phyloP scores from a whole-genome alignment of 2,113 vertebrate species.

The Etheostoma spectabile region DNA sequence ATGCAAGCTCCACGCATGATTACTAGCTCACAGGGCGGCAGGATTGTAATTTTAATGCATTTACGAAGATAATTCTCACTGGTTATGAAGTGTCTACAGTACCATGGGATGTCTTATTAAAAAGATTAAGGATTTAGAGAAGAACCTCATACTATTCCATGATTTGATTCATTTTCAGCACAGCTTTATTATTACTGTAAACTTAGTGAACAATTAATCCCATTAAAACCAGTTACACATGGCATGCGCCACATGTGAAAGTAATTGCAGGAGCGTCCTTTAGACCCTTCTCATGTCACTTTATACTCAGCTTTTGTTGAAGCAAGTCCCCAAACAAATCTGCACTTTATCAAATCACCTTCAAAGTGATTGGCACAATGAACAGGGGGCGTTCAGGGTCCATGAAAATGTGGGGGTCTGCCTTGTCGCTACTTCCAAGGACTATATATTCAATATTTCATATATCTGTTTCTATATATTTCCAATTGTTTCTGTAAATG shows the following conservation, averaged over 20 bases:
- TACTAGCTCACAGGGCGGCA: neutral
- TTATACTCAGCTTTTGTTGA: neutral
- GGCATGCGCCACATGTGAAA: neutral
- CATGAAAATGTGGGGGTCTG: neutral
- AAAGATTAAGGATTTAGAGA: neutral
- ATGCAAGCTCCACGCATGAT: neutral
- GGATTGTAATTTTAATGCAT: neutral
- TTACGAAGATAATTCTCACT: neutral
- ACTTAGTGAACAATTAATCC: neutral
- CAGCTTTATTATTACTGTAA: neutral
- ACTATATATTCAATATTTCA: too few species aligned
- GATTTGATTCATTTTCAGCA: neutral
- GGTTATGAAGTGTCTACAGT: neutral
- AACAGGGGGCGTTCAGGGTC: neutral
- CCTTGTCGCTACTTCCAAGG: neutral
- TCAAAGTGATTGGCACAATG: neutral
- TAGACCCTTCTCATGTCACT: neutral
- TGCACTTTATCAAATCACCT: neutral
- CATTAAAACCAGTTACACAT: neutral
- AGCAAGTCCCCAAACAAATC: neutral
- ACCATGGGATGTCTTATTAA: neutral
- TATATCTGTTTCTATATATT: too few species aligned
- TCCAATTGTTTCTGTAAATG: neutral
- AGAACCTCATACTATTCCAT: neutral
- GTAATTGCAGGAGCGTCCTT: neutral